Percentiles rank a stretch among this genome's conserved stretches.
Evolutionary conservation across 2,797 vertebrate genomes (phyloP).

Genomic region (Alfaro cultratus): DNA sequence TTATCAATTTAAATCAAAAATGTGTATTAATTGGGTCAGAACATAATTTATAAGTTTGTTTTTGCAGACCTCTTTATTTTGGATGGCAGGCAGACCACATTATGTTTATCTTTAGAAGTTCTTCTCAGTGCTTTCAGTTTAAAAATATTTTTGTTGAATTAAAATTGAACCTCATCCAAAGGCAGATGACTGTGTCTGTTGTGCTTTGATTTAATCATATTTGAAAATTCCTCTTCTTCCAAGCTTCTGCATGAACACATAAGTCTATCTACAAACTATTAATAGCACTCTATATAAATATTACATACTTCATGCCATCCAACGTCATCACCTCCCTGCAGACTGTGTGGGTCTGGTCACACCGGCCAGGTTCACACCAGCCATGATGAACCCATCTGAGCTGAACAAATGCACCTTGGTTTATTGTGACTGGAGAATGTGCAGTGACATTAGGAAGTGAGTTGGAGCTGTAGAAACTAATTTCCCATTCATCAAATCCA

Average conservation of each 20-base stretch:
- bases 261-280: neutral
- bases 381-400: neutral
- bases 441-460: constrained; percentile 6
- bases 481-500: constrained; percentile 5
- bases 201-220: neutral
- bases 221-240: neutral
- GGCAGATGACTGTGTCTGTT: neutral
- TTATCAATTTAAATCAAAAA: too few species aligned
- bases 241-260: neutral
- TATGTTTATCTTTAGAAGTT: too few species aligned
- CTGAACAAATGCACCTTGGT: neutral
- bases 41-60: too few species aligned
- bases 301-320: neutral
- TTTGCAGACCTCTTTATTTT: too few species aligned
- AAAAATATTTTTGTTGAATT: neutral
- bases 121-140: neutral
- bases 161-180: neutral
- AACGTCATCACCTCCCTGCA: neutral
- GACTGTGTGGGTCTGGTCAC: neutral
- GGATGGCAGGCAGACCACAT: too few species aligned
- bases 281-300: neutral
- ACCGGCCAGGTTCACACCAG: neutral
- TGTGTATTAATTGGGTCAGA: too few species aligned
- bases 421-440: constrained; percentile 2
- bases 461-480: neutral